A percentile compares a stretch with the other conserved stretches of the same genome.
phyloP scores from a whole-genome alignment of 2,113 vertebrate species.

The Machaerirhynchus nigripectus region DNA sequence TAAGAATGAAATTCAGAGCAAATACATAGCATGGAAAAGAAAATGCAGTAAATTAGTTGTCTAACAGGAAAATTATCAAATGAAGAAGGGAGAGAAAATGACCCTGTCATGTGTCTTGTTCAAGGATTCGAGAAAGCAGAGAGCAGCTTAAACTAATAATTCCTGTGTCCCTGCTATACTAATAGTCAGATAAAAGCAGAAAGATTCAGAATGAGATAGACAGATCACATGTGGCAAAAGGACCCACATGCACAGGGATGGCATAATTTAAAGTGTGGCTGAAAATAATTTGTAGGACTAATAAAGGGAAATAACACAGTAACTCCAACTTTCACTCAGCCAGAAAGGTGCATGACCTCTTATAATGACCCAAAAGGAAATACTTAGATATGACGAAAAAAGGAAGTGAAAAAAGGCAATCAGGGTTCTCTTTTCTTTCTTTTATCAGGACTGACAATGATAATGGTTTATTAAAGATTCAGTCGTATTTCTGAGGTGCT shows the following conservation, averaged over 20 bases:
- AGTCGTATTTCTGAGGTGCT: neutral
- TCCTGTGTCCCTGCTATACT: neutral
- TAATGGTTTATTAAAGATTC: neutral
- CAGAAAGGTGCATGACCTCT: neutral
- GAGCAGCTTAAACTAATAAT: neutral
- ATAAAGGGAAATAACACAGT: neutral
- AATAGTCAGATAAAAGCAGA: neutral
- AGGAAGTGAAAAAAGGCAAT: neutral
- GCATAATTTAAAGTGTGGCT: neutral
- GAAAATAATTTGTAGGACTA: neutral
- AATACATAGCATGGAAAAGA: neutral
- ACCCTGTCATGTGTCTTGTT: neutral
- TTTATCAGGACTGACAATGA: neutral
- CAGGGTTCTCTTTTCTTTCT: neutral
- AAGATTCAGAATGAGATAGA: neutral
- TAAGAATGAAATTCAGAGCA: neutral
- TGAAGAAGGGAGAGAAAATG: neutral
- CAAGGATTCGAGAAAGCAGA: neutral
- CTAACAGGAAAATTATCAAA: neutral
- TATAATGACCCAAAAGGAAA: neutral
- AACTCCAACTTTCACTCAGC: neutral
- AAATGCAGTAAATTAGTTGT: slow-evolving; percentile 1
- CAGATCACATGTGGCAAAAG: neutral
- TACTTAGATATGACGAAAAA: neutral
- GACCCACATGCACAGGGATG: neutral